A percentile compares a stretch with the other conserved stretches of the same genome.
These are phyloP conservation scores for Calyptomena viridis DNA, from an alignment of 2,113 vertebrate species.

Conservation along the genomic window DNA sequence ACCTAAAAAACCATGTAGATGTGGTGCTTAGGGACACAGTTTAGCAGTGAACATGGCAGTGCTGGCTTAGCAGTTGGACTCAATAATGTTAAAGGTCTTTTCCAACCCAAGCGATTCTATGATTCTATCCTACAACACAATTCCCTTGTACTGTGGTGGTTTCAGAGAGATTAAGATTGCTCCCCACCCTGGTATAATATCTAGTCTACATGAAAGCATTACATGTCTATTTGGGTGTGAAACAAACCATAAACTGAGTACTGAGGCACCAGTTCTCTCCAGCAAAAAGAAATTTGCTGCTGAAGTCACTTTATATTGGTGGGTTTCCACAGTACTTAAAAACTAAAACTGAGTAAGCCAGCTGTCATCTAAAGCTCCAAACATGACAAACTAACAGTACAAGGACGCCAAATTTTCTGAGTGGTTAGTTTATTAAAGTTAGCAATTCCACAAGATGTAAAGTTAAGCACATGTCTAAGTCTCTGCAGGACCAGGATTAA, in stretches of 20 bases:
- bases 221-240: neutral
- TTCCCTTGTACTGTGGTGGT: neutral
- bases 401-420: neutral
- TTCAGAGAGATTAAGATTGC: neutral
- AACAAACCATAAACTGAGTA: neutral
- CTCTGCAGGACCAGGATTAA: neutral
- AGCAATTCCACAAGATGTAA: neutral
- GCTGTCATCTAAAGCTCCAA: neutral
- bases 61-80: neutral
- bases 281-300: neutral
- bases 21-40: neutral
- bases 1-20: neutral
- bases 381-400: neutral
- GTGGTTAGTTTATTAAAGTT: neutral
- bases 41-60: neutral
- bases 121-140: neutral
- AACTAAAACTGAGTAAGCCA: neutral
- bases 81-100: neutral
- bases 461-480: neutral
- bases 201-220: neutral
- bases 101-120: neutral
- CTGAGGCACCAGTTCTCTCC: neutral
- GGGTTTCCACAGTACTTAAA: neutral
- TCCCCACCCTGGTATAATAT: neutral
- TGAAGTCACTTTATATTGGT: neutral